These are phyloP conservation scores for Vanacampus margaritifer DNA, from an alignment of 2,113 vertebrate species.

Conservation along the genomic window DNA sequence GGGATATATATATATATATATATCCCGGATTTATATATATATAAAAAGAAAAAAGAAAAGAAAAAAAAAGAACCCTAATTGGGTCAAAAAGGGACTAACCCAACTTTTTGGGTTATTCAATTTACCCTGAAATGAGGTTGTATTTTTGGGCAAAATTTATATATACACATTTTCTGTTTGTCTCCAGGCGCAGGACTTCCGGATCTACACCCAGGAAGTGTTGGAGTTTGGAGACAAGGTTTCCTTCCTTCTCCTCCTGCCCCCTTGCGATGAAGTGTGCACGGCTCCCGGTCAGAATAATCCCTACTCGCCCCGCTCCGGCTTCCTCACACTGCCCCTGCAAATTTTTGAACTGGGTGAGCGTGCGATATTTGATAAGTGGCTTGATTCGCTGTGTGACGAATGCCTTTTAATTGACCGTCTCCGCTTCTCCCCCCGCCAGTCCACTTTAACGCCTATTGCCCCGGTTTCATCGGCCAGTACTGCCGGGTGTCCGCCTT, in stretches of 20 bases:
- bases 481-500: slow-evolving; percentile 85
- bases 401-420: neutral
- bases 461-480: slow-evolving; percentile 82
- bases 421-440: slow-evolving; percentile 19
- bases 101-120: too few species aligned
- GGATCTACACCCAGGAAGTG: slow-evolving; percentile 88
- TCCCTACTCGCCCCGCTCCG: slow-evolving; percentile 79
- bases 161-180: neutral
- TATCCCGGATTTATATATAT: too few species aligned
- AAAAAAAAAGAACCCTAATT: too few species aligned
- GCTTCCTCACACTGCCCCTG: slow-evolving; percentile 83
- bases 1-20: too few species aligned
- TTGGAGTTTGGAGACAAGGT: slow-evolving; percentile 84
- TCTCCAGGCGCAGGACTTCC: slow-evolving; percentile 82
- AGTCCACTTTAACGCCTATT: slow-evolving; percentile 87
- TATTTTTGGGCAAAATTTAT: too few species aligned
- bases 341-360: slow-evolving; percentile 90
- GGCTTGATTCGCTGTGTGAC: neutral
- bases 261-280: slow-evolving; percentile 85
- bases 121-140: too few species aligned
- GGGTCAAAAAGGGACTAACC: too few species aligned
- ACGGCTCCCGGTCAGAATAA: slow-evolving; percentile 86
- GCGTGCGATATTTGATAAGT: slow-evolving; percentile 19
- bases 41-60: too few species aligned
- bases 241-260: slow-evolving; percentile 85